A percentile compares a stretch with the other conserved stretches of the same genome.
These are phyloP conservation scores for Linnaemya vulpina DNA, from an alignment of 2,888 invertebrate genomes.

Conservation along the genomic window DNA sequence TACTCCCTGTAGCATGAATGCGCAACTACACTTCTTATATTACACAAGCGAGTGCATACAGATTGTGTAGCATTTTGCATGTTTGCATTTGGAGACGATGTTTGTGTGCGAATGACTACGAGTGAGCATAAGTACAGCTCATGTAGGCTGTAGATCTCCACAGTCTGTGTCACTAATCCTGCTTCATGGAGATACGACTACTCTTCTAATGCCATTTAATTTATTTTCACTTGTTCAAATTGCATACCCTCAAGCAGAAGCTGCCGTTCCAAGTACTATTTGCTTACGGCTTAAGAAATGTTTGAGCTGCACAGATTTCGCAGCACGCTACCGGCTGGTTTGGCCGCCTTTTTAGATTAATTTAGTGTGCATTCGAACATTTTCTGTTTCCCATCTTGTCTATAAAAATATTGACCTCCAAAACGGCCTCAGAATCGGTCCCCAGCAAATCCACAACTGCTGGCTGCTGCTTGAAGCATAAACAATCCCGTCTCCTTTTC, in stretches of 20 bases:
- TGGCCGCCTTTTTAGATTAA: too few relatives aligned
- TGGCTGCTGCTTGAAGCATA: neutral
- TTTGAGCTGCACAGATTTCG: neutral
- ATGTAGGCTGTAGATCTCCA: slow-evolving; percentile 26
- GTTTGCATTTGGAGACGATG: slow-evolving; percentile 1
- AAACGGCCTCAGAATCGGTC: too few relatives aligned
- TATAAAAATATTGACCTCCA: too few relatives aligned
- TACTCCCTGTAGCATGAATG: slow-evolving; percentile 5
- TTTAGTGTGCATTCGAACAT: too few relatives aligned
- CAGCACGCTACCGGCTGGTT: neutral
- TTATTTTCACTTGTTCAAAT: slow-evolving; percentile 71
- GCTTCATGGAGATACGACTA: slow-evolving; percentile 63
- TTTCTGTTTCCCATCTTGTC: too few relatives aligned
- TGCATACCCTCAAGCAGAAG: slow-evolving; percentile 61
- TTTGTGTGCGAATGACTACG: neutral
- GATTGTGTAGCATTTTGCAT: neutral
- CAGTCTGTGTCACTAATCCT: slow-evolving; percentile 61
- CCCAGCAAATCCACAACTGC: too few relatives aligned
- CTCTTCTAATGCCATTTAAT: slow-evolving; percentile 71
- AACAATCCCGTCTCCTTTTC: neutral
- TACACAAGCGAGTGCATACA: neutral
- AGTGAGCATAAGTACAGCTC: slow-evolving; percentile 18
- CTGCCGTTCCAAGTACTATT: slow-evolving; percentile 35
- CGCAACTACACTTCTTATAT: slow-evolving; percentile 2
- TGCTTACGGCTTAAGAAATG: neutral